phyloP scores from a whole-genome alignment of 2,113 vertebrate species.

The Pachypanchax playfairii region DNA sequence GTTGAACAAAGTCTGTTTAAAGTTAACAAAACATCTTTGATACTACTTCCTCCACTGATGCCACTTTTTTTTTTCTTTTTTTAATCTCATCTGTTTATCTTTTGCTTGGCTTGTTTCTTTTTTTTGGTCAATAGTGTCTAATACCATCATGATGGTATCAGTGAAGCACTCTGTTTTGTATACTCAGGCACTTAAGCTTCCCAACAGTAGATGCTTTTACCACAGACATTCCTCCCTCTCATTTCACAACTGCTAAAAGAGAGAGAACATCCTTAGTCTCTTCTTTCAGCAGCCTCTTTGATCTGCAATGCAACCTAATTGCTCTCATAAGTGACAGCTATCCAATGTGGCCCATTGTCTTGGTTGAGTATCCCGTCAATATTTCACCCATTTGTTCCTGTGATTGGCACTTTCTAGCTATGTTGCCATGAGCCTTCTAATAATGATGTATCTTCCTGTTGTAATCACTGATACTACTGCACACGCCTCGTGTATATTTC shows the following conservation, averaged over 20 bases:
- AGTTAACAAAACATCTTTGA: background rate
- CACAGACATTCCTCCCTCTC: slow-evolving; percentile 29
- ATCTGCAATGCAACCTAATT: slow-evolving; percentile 54
- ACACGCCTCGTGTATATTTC: slow-evolving; percentile 26
- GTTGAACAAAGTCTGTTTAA: background rate
- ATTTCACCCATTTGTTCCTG: slow-evolving; percentile 50
- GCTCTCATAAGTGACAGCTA: slow-evolving; percentile 52
- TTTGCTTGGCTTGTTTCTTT: background rate
- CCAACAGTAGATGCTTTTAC: slow-evolving; percentile 31
- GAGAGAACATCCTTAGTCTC: slow-evolving; percentile 22
- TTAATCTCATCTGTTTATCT: background rate
- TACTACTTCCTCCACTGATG: background rate
- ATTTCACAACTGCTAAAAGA: slow-evolving; percentile 29
- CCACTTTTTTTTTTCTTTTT: background rate
- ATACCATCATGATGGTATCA: slow-evolving; percentile 15
- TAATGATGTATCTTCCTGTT: slow-evolving; percentile 38
- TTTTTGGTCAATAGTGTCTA: background rate
- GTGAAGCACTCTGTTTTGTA: slow-evolving; percentile 21
- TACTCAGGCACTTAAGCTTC: slow-evolving; percentile 19
- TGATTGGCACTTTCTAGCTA: slow-evolving; percentile 38
- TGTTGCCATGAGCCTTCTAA: slow-evolving; percentile 21
- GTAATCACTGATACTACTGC: slow-evolving; percentile 16
- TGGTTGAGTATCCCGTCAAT: slow-evolving; percentile 51
- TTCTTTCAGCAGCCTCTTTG: slow-evolving; percentile 35
- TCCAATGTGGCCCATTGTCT: slow-evolving; percentile 53